Evolutionary conservation across 2,113 vertebrate species (phyloP).

Genomic region (Apistogramma diplotaenia): DNA sequence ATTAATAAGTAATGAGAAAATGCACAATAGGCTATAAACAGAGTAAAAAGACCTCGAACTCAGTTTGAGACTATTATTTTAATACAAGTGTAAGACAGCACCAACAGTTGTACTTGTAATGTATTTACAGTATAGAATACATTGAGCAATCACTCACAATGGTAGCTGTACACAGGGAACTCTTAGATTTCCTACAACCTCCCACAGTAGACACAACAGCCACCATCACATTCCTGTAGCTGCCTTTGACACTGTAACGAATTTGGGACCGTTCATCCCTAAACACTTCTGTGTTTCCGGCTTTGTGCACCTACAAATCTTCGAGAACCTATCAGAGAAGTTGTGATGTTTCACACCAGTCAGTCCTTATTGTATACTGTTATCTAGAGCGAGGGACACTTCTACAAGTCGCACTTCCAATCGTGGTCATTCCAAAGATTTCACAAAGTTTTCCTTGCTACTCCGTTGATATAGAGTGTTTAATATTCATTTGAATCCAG

Average conservation of each 20-base stretch:
- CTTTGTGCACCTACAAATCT: neutral
- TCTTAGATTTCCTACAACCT: neutral
- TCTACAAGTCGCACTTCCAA: neutral
- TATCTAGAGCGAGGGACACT: neutral
- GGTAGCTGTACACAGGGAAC: neutral
- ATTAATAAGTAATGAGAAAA: too few species aligned
- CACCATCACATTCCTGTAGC: neutral
- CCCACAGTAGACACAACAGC: neutral
- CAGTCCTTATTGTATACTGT: neutral
- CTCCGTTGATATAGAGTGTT: neutral
- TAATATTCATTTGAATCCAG: conserved; percentile 3
- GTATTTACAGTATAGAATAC: neutral
- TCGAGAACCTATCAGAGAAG: neutral
- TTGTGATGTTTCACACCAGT: neutral
- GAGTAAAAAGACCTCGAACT: too few species aligned
- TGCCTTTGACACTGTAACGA: neutral
- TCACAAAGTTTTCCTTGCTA: neutral
- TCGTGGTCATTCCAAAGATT: neutral
- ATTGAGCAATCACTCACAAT: too few species aligned
- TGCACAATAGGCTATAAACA: too few species aligned
- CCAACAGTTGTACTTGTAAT: neutral
- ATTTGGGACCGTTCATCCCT: too few species aligned
- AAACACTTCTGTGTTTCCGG: neutral
- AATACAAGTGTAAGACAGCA: neutral
- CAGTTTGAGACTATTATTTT: neutral